Conservation (phyloP, 2,113 vertebrate species). For the Pygoscelis antarcticus region DNA sequence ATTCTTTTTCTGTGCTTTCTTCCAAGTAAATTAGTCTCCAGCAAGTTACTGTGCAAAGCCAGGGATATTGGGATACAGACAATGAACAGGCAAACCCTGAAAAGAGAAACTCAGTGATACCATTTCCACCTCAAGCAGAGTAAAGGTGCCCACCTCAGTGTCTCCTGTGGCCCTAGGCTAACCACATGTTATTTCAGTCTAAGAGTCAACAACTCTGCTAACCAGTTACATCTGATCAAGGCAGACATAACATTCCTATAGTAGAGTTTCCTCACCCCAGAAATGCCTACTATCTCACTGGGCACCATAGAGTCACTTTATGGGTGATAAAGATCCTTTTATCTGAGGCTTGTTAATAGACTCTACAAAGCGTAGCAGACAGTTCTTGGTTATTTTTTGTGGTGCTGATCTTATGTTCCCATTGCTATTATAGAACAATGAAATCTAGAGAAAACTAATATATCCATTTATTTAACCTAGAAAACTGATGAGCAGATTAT, state of each 20-base stretch:
- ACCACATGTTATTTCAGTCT: background rate
- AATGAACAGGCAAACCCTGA: background rate
- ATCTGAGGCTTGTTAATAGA: background rate
- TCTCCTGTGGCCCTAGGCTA: background rate
- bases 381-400: background rate
- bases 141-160: background rate
- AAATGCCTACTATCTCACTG: background rate
- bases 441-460: conserved; percentile 29
- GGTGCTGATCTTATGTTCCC: background rate
- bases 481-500: conserved; percentile 54
- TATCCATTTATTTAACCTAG: conserved; percentile 44
- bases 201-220: background rate
- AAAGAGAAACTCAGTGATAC: background rate
- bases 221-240: background rate
- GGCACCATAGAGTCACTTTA: background rate
- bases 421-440: background rate
- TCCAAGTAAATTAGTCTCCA: background rate
- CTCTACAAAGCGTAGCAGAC: background rate
- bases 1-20: background rate
- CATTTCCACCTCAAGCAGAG: background rate
- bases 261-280: background rate
- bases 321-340: background rate
- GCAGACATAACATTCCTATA: background rate
- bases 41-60: background rate
- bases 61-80: background rate